Evolutionary conservation across 2,888 invertebrate genomes (phyloP).

Genomic region (Rhagonycha lutea): DNA sequence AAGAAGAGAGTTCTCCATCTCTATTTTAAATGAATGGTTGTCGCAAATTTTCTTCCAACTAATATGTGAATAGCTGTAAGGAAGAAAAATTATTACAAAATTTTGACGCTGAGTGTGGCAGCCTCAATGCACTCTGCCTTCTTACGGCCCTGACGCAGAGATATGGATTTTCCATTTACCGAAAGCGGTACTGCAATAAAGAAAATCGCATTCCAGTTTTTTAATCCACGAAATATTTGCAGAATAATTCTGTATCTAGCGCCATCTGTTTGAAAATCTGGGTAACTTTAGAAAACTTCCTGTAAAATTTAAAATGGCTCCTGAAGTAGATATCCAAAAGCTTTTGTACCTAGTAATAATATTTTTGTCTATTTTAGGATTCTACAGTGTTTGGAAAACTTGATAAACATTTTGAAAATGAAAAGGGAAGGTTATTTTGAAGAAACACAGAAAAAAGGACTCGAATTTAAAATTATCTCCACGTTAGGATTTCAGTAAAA

Average conservation of each 20-base stretch:
- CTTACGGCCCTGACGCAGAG: not conserved
- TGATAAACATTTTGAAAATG: not conserved
- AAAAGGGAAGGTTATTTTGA: not conserved
- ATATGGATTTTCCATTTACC: not conserved
- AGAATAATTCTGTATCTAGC: not conserved
- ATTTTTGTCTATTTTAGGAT: not conserved
- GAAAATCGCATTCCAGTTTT: not conserved
- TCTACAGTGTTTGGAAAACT: not conserved
- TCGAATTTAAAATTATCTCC: too few relatives aligned
- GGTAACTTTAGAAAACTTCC: not conserved
- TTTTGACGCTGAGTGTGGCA: too few relatives aligned
- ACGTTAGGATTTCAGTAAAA: too few relatives aligned
- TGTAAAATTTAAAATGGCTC: not conserved
- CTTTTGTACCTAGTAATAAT: not conserved
- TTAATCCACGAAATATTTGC: not conserved
- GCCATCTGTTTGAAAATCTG: not conserved
- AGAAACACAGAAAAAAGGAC: not conserved
- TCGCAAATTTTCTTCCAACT: too few relatives aligned
- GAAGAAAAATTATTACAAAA: too few relatives aligned
- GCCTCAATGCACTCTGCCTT: too few relatives aligned
- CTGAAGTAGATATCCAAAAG: not conserved
- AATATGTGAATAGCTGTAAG: too few relatives aligned
- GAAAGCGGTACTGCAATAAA: not conserved
- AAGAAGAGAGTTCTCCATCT: too few relatives aligned
- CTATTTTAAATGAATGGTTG: too few relatives aligned